phyloP scores from a whole-genome alignment of 2,888 invertebrate species.

The Halocaridina rubra region DNA sequence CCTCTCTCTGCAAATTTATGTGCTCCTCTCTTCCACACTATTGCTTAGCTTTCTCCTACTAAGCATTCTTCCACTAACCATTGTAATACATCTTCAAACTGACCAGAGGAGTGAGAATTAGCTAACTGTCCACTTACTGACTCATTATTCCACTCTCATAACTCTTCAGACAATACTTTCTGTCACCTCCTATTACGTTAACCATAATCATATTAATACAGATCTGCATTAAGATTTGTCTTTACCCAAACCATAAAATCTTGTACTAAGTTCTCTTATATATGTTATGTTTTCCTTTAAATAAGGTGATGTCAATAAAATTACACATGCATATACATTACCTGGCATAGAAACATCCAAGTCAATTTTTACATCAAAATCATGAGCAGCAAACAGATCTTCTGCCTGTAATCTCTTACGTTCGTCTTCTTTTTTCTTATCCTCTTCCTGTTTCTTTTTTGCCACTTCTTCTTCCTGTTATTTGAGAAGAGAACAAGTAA shows the following conservation, averaged over 20 bases:
- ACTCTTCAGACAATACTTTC: not conserved
- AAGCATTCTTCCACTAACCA: no score
- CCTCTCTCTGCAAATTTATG: no score
- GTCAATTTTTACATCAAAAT: slow-evolving; percentile 96
- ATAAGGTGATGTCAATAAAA: no score
- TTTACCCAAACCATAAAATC: not conserved
- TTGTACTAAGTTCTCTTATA: not conserved
- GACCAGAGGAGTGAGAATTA: no score
- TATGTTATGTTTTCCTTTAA: not conserved
- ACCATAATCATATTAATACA: not conserved
- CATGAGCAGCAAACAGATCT: slow-evolving; percentile 79
- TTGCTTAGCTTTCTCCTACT: no score
- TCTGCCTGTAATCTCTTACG: slow-evolving; percentile 69
- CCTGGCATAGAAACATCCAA: slow-evolving; percentile 77
- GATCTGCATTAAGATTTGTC: not conserved
- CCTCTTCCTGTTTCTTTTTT: slow-evolving; percentile 55
- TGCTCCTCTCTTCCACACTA: no score
- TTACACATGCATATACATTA: no score
- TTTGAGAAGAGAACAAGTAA: no score
- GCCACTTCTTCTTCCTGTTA: slow-evolving; percentile 63
- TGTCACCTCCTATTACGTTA: not conserved
- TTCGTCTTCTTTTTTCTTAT: slow-evolving; percentile 64
- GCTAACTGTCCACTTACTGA: no score
- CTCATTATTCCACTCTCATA: no score
- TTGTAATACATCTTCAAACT: no score